phyloP scores from a whole-genome alignment of 2,797 vertebrate species.

The Pseudopleuronectes americanus region DNA sequence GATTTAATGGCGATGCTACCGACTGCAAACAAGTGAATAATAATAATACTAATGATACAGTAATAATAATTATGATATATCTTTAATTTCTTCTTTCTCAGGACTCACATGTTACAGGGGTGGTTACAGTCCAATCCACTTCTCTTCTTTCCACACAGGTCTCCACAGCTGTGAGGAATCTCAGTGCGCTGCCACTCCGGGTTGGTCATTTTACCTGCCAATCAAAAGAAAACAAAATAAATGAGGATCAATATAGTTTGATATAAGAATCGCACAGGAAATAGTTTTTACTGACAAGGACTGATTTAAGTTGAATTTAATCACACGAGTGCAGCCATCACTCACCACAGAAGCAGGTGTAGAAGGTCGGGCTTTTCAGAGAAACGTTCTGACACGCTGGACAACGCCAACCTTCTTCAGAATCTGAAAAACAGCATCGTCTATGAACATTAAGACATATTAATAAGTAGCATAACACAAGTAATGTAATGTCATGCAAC shows the following conservation, averaged over 20 bases:
- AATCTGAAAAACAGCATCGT: constrained; percentile 79
- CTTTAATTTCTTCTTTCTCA: background rate
- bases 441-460: constrained; percentile 3
- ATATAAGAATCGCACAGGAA: too few species aligned
- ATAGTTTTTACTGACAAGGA: background rate
- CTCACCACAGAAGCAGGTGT: constrained; percentile 98
- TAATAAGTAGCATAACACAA: background rate
- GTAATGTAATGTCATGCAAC: background rate
- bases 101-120: constrained; percentile 96
- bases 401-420: constrained; percentile 94
- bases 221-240: constrained; percentile 1
- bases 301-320: background rate
- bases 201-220: constrained; percentile 93
- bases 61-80: too few species aligned
- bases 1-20: too few species aligned
- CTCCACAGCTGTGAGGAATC: constrained; percentile 99
- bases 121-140: constrained; percentile 92
- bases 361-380: constrained; percentile 87
- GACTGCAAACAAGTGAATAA: background rate
- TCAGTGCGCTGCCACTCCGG: constrained; percentile 98
- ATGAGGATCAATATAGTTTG: background rate
- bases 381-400: constrained; percentile 97
- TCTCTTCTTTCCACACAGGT: constrained; percentile 96
- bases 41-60: too few species aligned
- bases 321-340: background rate